Percentiles rank a stretch among this genome's conserved stretches.
These are phyloP conservation scores for Aricia artaxerxes DNA, from an alignment of 2,888 invertebrate species.

Conservation along the genomic window DNA sequence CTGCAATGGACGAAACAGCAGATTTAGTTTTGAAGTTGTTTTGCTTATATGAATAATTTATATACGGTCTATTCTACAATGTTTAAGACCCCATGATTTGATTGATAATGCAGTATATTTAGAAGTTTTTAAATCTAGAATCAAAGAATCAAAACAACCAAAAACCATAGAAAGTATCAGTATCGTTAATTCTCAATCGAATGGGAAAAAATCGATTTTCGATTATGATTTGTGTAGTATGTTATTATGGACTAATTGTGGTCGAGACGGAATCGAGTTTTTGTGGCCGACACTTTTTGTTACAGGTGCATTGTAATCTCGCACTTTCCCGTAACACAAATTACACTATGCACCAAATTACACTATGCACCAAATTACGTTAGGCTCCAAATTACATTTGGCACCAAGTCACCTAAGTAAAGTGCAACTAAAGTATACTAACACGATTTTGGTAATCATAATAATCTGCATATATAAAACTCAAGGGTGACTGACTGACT, in stretches of 20 bases:
- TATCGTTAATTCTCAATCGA: constrained; percentile 8
- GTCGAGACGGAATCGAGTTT: constrained; percentile 25
- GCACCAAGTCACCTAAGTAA: not conserved
- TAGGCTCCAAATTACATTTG: not conserved
- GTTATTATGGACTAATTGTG: constrained; percentile 28
- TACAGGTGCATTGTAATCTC: constrained; percentile 19
- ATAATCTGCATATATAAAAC: too few relatives aligned
- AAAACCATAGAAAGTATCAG: constrained; percentile 15
- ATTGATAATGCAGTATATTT: not conserved
- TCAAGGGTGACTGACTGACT: too few relatives aligned
- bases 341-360: constrained; percentile 14
- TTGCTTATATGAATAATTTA: too few relatives aligned
- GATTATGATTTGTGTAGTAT: constrained; percentile 23
- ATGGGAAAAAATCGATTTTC: constrained; percentile 25
- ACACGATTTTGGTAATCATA: too few relatives aligned
- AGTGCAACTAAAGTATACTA: too few relatives aligned
- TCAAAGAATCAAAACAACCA: not conserved
- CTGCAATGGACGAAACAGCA: too few relatives aligned
- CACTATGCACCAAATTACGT: not conserved
- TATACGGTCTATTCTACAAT: too few relatives aligned
- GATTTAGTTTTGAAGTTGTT: too few relatives aligned
- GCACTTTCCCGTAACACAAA: constrained; percentile 17
- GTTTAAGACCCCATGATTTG: too few relatives aligned
- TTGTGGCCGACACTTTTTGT: constrained; percentile 20
- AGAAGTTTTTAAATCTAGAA: not conserved